Percentiles rank a stretch among this genome's conserved stretches.
These are phyloP conservation scores for Zygothrica quintamaculata DNA, from an alignment of 2,888 invertebrate genomes.

Conservation along the genomic window DNA sequence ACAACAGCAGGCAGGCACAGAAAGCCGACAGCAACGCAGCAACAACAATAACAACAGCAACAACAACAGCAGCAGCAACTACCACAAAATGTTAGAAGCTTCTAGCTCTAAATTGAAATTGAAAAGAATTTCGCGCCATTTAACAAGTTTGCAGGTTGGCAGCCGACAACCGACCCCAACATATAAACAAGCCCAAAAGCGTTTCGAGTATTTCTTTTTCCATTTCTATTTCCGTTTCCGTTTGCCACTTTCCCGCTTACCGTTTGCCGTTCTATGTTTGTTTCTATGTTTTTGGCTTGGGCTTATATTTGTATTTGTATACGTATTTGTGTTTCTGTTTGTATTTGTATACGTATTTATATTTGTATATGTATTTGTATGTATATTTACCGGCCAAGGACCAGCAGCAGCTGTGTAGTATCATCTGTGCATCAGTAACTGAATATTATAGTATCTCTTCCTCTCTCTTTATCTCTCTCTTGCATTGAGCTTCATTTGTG, in stretches of 20 bases:
- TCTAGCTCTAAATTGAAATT: slow-evolving; percentile 59
- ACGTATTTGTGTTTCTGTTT: not conserved
- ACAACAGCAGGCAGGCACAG: slow-evolving; percentile 20
- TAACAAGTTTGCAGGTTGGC: slow-evolving; percentile 53
- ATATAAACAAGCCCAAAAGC: slow-evolving; percentile 34
- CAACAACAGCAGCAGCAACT: slow-evolving; percentile 1
- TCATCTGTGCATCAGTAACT: not conserved
- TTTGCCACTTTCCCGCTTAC: not conserved
- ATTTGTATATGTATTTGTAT: slow-evolving; percentile 18
- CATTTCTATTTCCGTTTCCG: slow-evolving; percentile 10
- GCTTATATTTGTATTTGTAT: not conserved
- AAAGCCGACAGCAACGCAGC: slow-evolving; percentile 2
- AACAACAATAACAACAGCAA: slow-evolving; percentile 11
- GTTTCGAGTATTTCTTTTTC: slow-evolving; percentile 22
- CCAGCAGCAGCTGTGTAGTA: slow-evolving; percentile 22
- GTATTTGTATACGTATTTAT: slow-evolving; percentile 2
- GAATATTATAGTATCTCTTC: not conserved
- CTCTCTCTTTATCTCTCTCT: too few relatives aligned
- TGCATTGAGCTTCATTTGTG: not conserved
- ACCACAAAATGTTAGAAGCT: slow-evolving; percentile 40
- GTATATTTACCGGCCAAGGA: slow-evolving; percentile 32
- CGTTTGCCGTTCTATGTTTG: not conserved
- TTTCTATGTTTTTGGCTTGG: not conserved
- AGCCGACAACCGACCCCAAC: slow-evolving; percentile 8
- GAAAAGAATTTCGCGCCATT: slow-evolving; percentile 68